phyloP scores from a whole-genome alignment of 2,113 vertebrate species.

The Theristicus caerulescens region DNA sequence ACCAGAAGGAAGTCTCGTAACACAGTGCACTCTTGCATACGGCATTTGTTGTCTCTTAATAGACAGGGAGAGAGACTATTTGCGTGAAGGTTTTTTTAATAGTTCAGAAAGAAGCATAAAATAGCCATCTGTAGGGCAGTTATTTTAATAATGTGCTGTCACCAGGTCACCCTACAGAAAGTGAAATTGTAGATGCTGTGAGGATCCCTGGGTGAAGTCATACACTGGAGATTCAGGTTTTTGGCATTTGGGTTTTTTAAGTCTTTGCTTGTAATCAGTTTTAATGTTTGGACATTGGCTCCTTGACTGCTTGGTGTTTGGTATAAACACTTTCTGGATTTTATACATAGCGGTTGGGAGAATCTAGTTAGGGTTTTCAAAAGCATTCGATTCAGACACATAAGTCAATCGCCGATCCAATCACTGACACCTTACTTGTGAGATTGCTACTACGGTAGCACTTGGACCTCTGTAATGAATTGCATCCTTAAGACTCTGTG shows the following conservation, averaged over 20 bases:
- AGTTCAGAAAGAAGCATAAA: background rate
- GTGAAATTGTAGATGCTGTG: fast-evolving
- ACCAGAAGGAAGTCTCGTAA: background rate
- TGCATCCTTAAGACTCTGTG: background rate
- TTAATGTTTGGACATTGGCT: background rate
- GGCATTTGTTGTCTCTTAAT: background rate
- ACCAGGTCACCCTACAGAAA: background rate
- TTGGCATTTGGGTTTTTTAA: background rate
- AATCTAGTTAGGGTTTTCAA: background rate
- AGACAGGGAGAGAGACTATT: background rate
- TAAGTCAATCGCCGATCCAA: background rate
- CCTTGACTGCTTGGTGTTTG: background rate
- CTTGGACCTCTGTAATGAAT: background rate
- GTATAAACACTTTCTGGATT: background rate
- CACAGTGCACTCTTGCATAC: background rate
- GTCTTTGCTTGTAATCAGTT: background rate
- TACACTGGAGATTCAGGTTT: background rate
- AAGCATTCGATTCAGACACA: background rate
- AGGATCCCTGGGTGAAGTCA: background rate
- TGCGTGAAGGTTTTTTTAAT: background rate
- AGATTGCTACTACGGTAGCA: background rate
- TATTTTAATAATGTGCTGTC: background rate
- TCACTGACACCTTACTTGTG: background rate
- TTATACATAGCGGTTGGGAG: background rate
- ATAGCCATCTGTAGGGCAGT: background rate